phyloP scores from a whole-genome alignment of 2,888 invertebrate species.

The Drosophila monieri region DNA sequence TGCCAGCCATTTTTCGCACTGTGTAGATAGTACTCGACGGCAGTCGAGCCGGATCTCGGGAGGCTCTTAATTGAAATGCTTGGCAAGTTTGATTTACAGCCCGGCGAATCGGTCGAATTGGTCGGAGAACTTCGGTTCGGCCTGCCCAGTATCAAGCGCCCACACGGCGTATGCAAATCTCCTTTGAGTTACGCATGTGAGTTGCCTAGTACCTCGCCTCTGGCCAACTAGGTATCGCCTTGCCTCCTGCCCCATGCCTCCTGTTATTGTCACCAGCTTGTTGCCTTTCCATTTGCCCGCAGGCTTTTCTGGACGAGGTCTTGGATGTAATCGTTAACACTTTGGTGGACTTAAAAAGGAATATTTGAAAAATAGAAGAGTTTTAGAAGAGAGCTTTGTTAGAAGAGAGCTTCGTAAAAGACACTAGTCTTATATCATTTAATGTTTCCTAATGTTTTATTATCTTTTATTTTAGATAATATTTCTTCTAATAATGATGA shows the following conservation, averaged over 20 bases:
- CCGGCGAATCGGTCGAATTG: constrained; percentile 20
- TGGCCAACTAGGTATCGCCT: too few species aligned
- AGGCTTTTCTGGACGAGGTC: constrained; percentile 26
- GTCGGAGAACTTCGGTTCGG: constrained; percentile 46
- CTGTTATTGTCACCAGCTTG: constrained; percentile 30
- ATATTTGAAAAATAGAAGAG: too few species aligned
- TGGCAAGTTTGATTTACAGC: constrained; percentile 41
- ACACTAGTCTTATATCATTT: too few species aligned
- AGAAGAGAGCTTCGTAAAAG: too few species aligned
- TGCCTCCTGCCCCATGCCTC: neutral
- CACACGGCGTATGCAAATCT: constrained; percentile 56
- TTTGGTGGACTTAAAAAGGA: too few species aligned
- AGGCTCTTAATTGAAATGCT: constrained; percentile 42
- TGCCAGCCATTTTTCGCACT: constrained; percentile 55
- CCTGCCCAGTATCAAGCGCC: neutral
- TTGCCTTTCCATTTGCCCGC: constrained; percentile 60
- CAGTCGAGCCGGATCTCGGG: constrained; percentile 57
- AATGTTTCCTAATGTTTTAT: too few species aligned
- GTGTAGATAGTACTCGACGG: constrained; percentile 14
- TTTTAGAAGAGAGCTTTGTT: too few species aligned
- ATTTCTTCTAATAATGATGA: too few species aligned
- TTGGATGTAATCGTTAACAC: constrained; percentile 15
- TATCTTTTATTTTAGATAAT: too few species aligned
- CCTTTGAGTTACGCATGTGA: constrained; percentile 64
- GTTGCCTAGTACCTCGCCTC: constrained; percentile 7